phyloP scores from a whole-genome alignment of 2,113 vertebrate species.

The Myodes glareolus region DNA sequence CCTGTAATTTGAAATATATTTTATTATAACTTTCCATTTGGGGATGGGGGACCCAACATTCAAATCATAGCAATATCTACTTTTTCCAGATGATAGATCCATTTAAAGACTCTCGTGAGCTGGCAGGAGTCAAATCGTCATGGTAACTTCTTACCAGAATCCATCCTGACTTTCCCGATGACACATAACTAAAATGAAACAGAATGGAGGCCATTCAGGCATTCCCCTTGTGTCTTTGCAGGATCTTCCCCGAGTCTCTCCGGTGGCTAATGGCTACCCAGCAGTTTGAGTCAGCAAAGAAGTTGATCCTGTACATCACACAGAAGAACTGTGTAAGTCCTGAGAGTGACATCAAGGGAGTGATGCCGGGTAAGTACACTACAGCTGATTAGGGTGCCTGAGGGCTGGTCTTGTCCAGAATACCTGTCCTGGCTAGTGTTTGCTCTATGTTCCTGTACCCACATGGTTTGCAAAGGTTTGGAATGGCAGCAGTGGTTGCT shows the following conservation, averaged over 20 bases:
- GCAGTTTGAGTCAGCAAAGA: conserved; percentile 94
- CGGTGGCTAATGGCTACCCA: conserved; percentile 98
- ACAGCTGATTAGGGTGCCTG: neutral
- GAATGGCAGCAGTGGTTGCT: neutral
- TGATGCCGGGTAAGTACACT: conserved; percentile 90
- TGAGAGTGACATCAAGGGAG: conserved; percentile 90
- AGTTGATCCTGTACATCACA: conserved; percentile 92
- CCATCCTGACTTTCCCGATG: neutral
- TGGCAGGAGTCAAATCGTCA: neutral
- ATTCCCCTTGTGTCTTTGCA: conserved; percentile 78
- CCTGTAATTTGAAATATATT: neutral
- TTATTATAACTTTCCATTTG: neutral
- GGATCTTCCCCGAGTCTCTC: conserved; percentile 97
- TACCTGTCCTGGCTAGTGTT: neutral
- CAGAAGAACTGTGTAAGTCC: conserved; percentile 91
- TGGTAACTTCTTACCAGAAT: neutral
- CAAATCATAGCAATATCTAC: neutral
- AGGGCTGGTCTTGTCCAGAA: neutral
- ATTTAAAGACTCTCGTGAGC: neutral
- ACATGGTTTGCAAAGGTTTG: neutral
- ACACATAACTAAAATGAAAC: neutral
- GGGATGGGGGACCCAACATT: no score
- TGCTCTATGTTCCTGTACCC: neutral
- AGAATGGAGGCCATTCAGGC: neutral
- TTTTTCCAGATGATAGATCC: neutral